Evolutionary conservation across 2,888 invertebrate species (phyloP).

Genomic region (Amphipoea oculea): DNA sequence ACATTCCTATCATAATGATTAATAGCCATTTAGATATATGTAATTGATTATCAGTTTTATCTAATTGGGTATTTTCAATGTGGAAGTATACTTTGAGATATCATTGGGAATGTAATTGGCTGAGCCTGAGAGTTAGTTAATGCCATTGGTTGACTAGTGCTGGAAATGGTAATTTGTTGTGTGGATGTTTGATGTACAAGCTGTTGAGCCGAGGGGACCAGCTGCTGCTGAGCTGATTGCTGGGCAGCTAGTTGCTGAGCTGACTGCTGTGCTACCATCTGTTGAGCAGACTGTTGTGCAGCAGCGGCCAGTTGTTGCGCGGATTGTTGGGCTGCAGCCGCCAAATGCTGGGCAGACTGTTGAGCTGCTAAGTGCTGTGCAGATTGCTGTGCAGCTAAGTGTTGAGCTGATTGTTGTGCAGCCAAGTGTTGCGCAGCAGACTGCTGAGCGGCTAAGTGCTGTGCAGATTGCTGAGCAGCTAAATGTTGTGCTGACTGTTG

Average conservation of each 20-base stretch:
- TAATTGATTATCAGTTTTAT: constrained; percentile 28
- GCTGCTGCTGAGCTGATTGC: constrained; percentile 85
- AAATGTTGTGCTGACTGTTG: constrained; percentile 81
- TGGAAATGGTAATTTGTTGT: constrained; percentile 87
- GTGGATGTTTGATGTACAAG: constrained; percentile 87
- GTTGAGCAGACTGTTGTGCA: constrained; percentile 79
- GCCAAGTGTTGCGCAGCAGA: constrained; percentile 77
- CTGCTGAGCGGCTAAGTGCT: constrained; percentile 76
- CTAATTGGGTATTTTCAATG: constrained; percentile 71
- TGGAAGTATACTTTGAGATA: constrained; percentile 88
- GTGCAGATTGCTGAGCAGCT: constrained; percentile 75
- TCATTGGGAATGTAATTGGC: constrained; percentile 87
- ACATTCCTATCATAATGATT: constrained; percentile 31
- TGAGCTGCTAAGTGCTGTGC: constrained; percentile 76
- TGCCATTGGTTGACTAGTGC: constrained; percentile 88
- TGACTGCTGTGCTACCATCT: constrained; percentile 80
- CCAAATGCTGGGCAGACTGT: constrained; percentile 81
- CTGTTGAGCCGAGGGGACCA: constrained; percentile 83
- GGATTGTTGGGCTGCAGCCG: constrained; percentile 79
- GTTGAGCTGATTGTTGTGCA: constrained; percentile 72
- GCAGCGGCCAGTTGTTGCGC: constrained; percentile 81
- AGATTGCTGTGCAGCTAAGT: constrained; percentile 73
- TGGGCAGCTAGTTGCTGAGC: constrained; percentile 84
- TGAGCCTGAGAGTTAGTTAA: constrained; percentile 87
- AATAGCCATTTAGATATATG: constrained; percentile 3